Evolutionary conservation across 2,113 vertebrate species (phyloP).

Genomic region (Mesoclemmys tuberculata): DNA sequence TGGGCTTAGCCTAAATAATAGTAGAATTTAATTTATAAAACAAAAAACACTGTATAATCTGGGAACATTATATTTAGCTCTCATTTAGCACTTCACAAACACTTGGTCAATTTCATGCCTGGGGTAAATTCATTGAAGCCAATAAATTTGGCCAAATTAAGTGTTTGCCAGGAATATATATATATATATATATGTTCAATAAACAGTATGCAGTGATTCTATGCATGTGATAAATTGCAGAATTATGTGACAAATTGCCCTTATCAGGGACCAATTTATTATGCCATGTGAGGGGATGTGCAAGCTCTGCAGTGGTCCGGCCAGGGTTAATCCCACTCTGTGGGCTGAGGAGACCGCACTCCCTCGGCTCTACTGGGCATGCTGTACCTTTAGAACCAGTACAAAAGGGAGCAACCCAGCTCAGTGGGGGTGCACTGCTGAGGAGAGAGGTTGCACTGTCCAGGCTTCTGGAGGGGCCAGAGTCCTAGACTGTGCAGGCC

Average conservation of each 20-base stretch:
- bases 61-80: conserved; percentile 52
- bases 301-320: no score
- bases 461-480: no score
- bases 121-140: conserved; percentile 63
- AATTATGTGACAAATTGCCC: conserved; percentile 56
- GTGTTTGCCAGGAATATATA: conserved; percentile 66
- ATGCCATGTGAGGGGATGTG: not conserved
- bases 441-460: no score
- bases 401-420: no score
- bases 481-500: no score
- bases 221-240: conserved; percentile 59
- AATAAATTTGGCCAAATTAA: conserved; percentile 66
- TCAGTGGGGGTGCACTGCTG: no score
- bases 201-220: conserved; percentile 23
- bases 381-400: no score
- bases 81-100: conserved; percentile 71
- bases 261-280: conserved; percentile 31
- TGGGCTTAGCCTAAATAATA: conserved; percentile 48
- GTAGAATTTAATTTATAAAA: conserved; percentile 20
- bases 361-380: no score
- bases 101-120: conserved; percentile 62
- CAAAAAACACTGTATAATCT: not conserved
- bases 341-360: no score
- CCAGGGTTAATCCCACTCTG: no score
- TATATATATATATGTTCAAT: conserved; percentile 25